Evolutionary conservation across 2,113 vertebrate species (phyloP).

Genomic region (Glareola pratincola): DNA sequence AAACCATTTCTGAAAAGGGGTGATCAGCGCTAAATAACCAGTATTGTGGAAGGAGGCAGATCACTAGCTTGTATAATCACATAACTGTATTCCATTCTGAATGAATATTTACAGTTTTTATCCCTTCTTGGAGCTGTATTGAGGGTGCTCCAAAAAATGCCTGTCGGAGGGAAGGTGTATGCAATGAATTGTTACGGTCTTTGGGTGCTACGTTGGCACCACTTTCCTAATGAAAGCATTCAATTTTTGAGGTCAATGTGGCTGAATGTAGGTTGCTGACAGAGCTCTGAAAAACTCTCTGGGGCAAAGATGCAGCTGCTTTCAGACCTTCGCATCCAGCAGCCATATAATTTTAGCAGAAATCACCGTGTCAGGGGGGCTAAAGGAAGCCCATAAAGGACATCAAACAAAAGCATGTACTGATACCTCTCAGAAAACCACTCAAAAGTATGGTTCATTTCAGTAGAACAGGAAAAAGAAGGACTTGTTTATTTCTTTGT

Average conservation of each 20-base stretch:
- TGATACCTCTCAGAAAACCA: background rate
- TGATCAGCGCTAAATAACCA: background rate
- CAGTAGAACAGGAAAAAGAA: background rate
- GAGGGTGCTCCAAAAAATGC: background rate
- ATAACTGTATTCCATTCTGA: background rate
- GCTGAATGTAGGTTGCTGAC: background rate
- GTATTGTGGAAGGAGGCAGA: background rate
- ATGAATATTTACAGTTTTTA: background rate
- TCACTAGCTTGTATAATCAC: background rate
- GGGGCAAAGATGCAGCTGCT: background rate
- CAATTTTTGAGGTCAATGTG: background rate
- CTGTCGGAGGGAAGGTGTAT: background rate
- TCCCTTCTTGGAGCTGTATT: background rate
- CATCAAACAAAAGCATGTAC: background rate
- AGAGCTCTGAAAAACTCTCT: background rate
- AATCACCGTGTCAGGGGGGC: fast-evolving
- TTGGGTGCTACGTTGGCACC: background rate
- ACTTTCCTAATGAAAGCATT: background rate
- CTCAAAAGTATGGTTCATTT: background rate
- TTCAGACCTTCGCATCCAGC: background rate
- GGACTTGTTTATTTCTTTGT: background rate
- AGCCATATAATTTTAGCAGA: background rate
- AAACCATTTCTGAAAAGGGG: background rate
- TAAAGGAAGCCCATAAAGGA: background rate
- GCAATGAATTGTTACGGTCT: background rate